Conservation (phyloP, 2,888 invertebrate species). For the Ornithoptera alexandrae region DNA sequence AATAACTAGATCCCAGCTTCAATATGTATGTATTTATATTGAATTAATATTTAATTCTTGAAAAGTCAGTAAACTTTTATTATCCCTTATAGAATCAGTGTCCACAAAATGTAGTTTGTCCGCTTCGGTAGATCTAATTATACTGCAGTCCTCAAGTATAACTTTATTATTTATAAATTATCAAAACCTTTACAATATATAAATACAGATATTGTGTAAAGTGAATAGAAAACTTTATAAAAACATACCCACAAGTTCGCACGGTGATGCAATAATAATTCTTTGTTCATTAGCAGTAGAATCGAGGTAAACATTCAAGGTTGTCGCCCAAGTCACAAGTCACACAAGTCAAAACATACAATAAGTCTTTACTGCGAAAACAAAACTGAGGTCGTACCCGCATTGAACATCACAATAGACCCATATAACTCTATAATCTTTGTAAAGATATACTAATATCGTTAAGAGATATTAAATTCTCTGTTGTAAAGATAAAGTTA, state of each 20-base stretch:
- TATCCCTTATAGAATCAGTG: no score
- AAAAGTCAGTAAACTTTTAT: no score
- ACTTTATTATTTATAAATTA: background rate
- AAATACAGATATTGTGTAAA: background rate
- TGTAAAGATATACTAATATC: constrained; percentile 5
- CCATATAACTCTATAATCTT: constrained; percentile 28
- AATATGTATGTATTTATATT: no score
- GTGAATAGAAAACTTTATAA: background rate
- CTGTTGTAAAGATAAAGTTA: background rate
- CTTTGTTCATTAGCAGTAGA: constrained; percentile 28
- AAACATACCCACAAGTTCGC: constrained; percentile 17
- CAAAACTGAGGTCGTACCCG: constrained; percentile 51
- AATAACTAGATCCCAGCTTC: no score
- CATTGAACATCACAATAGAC: constrained; percentile 34
- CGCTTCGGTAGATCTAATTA: no score
- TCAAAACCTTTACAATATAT: background rate
- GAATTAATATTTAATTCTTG: no score
- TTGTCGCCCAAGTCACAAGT: constrained; percentile 46
- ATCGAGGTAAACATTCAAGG: constrained; percentile 50
- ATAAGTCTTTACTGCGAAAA: constrained; percentile 45
- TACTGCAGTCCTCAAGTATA: background rate
- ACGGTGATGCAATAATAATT: constrained; percentile 26
- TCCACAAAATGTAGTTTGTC: no score
- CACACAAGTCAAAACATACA: constrained; percentile 39
- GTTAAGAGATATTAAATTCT: background rate